These are phyloP conservation scores for Gnatocerus cornutus DNA, from an alignment of 2,888 invertebrate genomes.

Conservation along the genomic window DNA sequence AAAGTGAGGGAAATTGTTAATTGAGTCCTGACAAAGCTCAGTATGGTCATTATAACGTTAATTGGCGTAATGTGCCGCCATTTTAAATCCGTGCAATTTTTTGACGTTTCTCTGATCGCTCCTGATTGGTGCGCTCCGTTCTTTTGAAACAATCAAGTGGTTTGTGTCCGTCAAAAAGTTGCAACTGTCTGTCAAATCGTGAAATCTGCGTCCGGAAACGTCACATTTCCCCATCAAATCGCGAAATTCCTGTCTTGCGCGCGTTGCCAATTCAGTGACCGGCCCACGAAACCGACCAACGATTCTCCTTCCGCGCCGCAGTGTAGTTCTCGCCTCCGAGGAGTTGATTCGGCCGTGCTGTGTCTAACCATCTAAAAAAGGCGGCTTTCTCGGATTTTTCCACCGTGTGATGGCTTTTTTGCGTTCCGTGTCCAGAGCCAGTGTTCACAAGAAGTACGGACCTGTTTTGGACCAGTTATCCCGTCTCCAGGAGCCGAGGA, in stretches of 20 bases:
- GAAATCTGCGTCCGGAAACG: conserved; percentile 17
- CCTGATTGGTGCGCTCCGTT: no score
- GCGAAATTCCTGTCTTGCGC: conserved; percentile 30
- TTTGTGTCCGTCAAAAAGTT: conserved; percentile 10
- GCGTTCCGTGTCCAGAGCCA: conserved; percentile 70
- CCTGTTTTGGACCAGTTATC: conserved; percentile 62
- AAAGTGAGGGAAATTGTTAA: no score
- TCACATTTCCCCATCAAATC: conserved; percentile 12
- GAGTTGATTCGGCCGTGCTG: background rate
- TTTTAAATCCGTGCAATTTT: no score
- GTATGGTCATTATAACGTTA: no score
- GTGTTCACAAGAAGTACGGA: conserved; percentile 69
- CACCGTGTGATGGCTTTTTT: conserved; percentile 71
- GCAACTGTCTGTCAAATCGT: background rate
- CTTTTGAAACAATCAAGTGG: no score
- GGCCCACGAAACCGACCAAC: conserved; percentile 1
- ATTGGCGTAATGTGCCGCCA: no score
- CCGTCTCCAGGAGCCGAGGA: conserved; percentile 58
- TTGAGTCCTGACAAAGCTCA: no score
- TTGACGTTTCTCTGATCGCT: no score
- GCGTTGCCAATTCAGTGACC: conserved; percentile 13
- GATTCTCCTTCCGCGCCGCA: conserved; percentile 13
- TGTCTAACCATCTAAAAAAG: background rate
- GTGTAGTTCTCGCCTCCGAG: conserved; percentile 11
- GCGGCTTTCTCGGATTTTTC: conserved; percentile 16